Evolutionary conservation across 2,113 vertebrate species (phyloP).

Genomic region (Rhabdornis inornatus): DNA sequence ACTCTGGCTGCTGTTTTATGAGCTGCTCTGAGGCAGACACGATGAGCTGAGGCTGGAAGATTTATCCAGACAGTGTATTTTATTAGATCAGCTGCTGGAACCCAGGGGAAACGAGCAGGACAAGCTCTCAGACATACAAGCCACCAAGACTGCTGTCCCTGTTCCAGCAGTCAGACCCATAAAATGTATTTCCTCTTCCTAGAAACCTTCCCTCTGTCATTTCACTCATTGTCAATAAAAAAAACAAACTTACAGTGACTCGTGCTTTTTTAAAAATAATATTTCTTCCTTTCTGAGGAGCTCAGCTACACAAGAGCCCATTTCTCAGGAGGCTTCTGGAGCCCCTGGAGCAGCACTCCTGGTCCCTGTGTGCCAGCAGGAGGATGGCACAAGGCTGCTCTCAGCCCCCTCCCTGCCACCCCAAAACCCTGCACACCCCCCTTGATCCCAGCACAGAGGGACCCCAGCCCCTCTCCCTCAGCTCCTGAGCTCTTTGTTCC

Average conservation of each 20-base stretch:
- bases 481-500: background rate
- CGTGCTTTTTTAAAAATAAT: rapidly evolving
- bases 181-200: background rate
- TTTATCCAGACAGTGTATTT: conserved; percentile 1
- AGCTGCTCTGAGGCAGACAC: background rate
- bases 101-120: background rate
- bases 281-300: background rate
- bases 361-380: rapidly evolving
- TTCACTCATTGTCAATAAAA: background rate
- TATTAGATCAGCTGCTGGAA: background rate
- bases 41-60: background rate
- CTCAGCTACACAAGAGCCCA: rapidly evolving
- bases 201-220: background rate
- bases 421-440: rapidly evolving
- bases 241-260: background rate
- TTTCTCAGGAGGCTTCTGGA: background rate
- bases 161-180: background rate
- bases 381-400: background rate
- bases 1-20: background rate
- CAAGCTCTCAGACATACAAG: background rate
- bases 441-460: background rate
- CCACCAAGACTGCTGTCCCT: background rate
- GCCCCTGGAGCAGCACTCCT: background rate
- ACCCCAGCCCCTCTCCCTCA: background rate
- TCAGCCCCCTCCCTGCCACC: background rate